These are phyloP conservation scores for Ascidia mentula DNA, from an alignment of 23 tunicate species.

Conservation along the genomic window DNA sequence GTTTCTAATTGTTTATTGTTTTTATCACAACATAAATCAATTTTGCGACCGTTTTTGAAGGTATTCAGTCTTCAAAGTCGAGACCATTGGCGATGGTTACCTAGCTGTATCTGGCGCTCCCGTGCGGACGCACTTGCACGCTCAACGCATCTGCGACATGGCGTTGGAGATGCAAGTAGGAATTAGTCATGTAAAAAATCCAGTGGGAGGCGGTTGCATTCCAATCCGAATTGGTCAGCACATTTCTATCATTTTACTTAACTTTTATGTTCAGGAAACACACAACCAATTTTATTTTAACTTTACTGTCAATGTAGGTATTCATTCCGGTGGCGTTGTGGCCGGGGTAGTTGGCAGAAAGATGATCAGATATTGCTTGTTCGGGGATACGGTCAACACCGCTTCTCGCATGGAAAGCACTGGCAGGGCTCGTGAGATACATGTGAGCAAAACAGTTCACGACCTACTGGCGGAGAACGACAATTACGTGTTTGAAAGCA, in stretches of 20 bases:
- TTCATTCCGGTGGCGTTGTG: slow-evolving; percentile 55
- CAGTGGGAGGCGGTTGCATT: slow-evolving; percentile 33
- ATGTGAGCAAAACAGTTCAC: slow-evolving; percentile 42
- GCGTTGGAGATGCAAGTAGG: slow-evolving; percentile 55
- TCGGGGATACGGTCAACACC: slow-evolving; percentile 69
- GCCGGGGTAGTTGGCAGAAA: slow-evolving; percentile 66
- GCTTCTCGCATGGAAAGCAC: slow-evolving; percentile 57
- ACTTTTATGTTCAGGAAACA: background rate
- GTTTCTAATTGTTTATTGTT: no score
- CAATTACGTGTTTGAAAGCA: slow-evolving; percentile 23
- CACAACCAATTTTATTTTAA: background rate
- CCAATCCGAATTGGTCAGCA: slow-evolving; percentile 38
- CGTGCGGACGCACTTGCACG: slow-evolving; percentile 41
- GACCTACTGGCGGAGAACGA: slow-evolving; percentile 22
- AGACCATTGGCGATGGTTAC: slow-evolving; percentile 52
- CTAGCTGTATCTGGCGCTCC: slow-evolving; percentile 60
- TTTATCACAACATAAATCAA: no score
- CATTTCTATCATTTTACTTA: background rate
- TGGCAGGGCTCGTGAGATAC: slow-evolving; percentile 41
- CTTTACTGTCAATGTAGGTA: slow-evolving; percentile 9
- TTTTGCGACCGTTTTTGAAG: slow-evolving; percentile 6
- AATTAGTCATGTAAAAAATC: slow-evolving; percentile 44
- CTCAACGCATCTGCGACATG: slow-evolving; percentile 54
- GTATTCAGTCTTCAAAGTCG: slow-evolving; percentile 49
- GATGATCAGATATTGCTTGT: slow-evolving; percentile 61